Percentiles rank a stretch among this genome's conserved stretches.
Conservation (phyloP, 2,113 vertebrate genomes). For the Siphamia tubifer region DNA sequence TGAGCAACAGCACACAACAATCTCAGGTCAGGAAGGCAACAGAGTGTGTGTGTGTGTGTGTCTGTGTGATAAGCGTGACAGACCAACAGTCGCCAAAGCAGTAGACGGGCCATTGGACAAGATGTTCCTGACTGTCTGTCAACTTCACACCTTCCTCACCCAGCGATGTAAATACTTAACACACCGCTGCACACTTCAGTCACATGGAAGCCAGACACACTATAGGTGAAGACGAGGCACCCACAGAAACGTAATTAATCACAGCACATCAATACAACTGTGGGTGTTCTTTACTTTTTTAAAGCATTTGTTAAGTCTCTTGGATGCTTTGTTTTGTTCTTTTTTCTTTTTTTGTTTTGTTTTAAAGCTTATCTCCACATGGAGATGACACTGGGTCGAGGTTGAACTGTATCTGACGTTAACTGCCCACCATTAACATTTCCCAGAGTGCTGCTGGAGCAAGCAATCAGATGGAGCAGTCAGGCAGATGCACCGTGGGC, state of each 20-base stretch:
- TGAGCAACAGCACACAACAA: constrained; percentile 49
- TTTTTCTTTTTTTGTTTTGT: too few relatives aligned
- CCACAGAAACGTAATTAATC: constrained; percentile 11
- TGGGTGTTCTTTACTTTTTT: background rate
- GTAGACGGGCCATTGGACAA: constrained; percentile 39
- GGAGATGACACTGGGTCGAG: background rate
- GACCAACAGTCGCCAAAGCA: constrained; percentile 45
- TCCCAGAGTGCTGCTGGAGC: constrained; percentile 42
- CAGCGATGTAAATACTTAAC: constrained; percentile 25
- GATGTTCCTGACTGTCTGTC: constrained; percentile 29
- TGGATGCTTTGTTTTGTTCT: background rate
- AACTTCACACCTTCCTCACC: constrained; percentile 29
- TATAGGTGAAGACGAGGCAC: too few relatives aligned
- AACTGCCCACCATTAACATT: constrained; percentile 64
- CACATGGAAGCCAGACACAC: constrained; percentile 12
- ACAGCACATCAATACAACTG: background rate
- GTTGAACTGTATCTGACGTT: constrained; percentile 37
- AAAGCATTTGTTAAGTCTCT: constrained; percentile 1
- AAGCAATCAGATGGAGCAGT: constrained; percentile 52
- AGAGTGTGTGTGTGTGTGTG: constrained; percentile 15
- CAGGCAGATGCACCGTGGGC: constrained; percentile 32
- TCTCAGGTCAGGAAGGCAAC: constrained; percentile 58
- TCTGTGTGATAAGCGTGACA: constrained; percentile 27
- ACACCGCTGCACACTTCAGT: constrained; percentile 15
- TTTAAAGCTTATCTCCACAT: background rate